Percentiles rank a stretch among this genome's conserved stretches.
Evolutionary conservation across 2,888 invertebrate genomes (phyloP).

Genomic region (Heterodera filipjevi): DNA sequence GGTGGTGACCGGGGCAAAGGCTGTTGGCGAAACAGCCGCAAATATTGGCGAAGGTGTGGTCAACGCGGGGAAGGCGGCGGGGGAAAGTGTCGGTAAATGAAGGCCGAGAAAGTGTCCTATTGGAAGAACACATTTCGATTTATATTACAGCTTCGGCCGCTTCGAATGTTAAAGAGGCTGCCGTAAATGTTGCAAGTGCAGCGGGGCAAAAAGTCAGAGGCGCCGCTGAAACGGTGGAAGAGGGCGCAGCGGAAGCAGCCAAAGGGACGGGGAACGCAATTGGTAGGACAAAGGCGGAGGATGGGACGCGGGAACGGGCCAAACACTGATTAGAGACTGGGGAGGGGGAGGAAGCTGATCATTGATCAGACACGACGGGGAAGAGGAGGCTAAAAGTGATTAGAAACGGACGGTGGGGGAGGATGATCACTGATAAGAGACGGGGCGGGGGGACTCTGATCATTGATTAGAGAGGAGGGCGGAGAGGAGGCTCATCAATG

Average conservation of each 20-base stretch:
- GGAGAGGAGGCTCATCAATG: too few species aligned
- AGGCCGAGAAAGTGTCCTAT: not conserved
- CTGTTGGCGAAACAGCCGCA: constrained; percentile 29
- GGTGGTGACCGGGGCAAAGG: constrained; percentile 27
- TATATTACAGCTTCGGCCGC: constrained; percentile 27
- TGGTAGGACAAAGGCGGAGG: not conserved
- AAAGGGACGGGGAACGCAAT: constrained; percentile 29
- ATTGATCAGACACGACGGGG: too few species aligned
- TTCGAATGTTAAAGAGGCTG: constrained; percentile 31
- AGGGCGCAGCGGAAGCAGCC: constrained; percentile 23
- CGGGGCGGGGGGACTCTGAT: too few species aligned
- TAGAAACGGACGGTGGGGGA: too few species aligned
- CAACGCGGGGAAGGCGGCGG: constrained; percentile 32
- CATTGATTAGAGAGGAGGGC: too few species aligned
- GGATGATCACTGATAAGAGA: too few species aligned
- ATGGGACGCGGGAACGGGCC: too few species aligned
- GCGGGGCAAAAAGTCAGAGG: constrained; percentile 22
- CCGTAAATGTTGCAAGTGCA: constrained; percentile 24
- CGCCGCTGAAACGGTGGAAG: constrained; percentile 26
- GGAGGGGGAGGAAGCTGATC: too few species aligned
- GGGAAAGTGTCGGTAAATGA: constrained; percentile 29
- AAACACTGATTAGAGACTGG: too few species aligned
- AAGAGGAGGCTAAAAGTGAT: too few species aligned
- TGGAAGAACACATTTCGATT: not conserved
- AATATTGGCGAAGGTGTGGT: constrained; percentile 25